Conservation (phyloP, 2,797 vertebrate species). For the Limnodromus scolopaceus region DNA sequence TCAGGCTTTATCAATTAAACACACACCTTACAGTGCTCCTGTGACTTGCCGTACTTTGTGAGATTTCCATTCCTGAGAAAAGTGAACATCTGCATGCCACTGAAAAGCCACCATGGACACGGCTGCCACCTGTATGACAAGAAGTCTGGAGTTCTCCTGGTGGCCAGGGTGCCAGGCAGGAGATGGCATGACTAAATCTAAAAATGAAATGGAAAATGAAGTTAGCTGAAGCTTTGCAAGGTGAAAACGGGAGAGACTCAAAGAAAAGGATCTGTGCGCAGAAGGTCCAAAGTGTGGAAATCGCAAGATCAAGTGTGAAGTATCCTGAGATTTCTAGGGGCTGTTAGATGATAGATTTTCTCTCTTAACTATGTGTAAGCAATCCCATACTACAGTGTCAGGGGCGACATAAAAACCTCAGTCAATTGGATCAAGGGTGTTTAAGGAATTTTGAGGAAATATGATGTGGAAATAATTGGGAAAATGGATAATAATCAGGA, state of each 20-base stretch:
- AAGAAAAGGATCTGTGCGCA: not conserved
- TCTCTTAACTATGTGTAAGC: not conserved
- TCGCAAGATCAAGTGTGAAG: not conserved
- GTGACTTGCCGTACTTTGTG: not conserved
- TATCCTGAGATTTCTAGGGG: not conserved
- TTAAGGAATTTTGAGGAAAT: not conserved
- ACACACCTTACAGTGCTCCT: not conserved
- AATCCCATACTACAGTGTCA: not conserved
- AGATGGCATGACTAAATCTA: not conserved
- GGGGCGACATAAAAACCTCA: not conserved
- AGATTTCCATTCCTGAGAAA: not conserved
- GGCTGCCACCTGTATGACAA: not conserved
- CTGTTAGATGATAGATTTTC: not conserved
- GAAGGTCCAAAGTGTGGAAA: not conserved
- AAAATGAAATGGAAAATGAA: not conserved
- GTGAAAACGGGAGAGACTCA: not conserved
- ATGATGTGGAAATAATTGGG: not conserved
- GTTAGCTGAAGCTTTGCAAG: not conserved
- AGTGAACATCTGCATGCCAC: not conserved
- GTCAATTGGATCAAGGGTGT: not conserved
- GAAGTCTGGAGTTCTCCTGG: not conserved
- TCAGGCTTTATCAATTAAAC: not conserved
- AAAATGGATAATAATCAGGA: not conserved
- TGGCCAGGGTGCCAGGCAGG: not conserved
- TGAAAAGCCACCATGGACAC: not conserved